Evolutionary conservation across 2,888 invertebrate species (phyloP).

Genomic region (Andrena marginata): DNA sequence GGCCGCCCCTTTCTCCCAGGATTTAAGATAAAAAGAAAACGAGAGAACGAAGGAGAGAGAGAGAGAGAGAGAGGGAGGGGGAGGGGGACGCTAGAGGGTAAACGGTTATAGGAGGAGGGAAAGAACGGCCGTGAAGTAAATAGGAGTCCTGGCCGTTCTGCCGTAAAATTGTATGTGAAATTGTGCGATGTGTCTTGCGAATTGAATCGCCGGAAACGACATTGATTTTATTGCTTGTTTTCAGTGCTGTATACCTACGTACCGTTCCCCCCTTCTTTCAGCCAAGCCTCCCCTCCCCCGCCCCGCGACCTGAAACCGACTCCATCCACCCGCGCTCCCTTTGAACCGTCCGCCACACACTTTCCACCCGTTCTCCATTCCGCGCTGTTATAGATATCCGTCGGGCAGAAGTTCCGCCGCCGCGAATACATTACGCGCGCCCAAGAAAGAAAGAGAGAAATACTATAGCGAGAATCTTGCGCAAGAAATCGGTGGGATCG

Average conservation of each 20-base stretch:
- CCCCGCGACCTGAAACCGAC: slow-evolving; percentile 21
- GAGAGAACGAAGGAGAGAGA: slow-evolving; percentile 19
- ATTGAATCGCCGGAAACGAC: slow-evolving; percentile 85
- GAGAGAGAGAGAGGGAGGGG: slow-evolving; percentile 15
- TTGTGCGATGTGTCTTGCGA: slow-evolving; percentile 85
- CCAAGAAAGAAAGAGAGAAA: neutral
- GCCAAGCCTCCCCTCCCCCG: neutral
- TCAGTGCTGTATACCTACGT: slow-evolving; percentile 69
- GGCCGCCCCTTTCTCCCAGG: slow-evolving; percentile 48
- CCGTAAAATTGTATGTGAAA: slow-evolving; percentile 85
- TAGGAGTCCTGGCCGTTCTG: slow-evolving; percentile 84
- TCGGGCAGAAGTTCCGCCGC: slow-evolving; percentile 30
- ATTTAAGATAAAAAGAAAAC: slow-evolving; percentile 60
- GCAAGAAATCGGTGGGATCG: slow-evolving; percentile 40
- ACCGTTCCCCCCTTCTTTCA: slow-evolving; percentile 50
- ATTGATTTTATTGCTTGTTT: slow-evolving; percentile 85
- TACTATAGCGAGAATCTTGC: neutral
- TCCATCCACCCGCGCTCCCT: neutral
- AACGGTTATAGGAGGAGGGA: slow-evolving; percentile 64
- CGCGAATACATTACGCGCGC: slow-evolving; percentile 26
- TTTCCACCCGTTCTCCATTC: slow-evolving; percentile 14
- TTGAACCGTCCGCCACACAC: slow-evolving; percentile 29
- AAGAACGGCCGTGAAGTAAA: slow-evolving; percentile 82
- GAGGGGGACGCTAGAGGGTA: slow-evolving; percentile 44
- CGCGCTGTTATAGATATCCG: slow-evolving; percentile 3